phyloP scores from a whole-genome alignment of 1,140 invertebrate species.

The Euborellia annulipes region DNA sequence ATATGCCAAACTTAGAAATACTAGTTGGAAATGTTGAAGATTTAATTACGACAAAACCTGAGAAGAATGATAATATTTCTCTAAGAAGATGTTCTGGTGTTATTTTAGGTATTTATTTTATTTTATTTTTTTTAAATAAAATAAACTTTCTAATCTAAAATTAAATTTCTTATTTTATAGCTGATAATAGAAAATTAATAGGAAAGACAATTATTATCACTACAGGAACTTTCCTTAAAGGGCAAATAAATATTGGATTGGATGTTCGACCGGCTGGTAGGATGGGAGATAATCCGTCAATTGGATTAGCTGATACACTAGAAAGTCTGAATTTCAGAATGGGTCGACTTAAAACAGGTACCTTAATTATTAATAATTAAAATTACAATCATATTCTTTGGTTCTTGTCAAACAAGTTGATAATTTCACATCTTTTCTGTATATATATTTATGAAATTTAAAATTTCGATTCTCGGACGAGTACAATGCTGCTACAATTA shows the following conservation, averaged over 20 bases:
- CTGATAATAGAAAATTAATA: slow-evolving; percentile 40
- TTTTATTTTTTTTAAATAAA: neutral
- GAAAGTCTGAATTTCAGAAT: slow-evolving; percentile 53
- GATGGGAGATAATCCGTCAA: slow-evolving; percentile 65
- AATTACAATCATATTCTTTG: too few relatives aligned
- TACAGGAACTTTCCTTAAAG: slow-evolving; percentile 86
- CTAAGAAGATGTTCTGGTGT: slow-evolving; percentile 38
- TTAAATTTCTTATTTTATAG: slow-evolving; percentile 24
- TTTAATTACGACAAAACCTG: slow-evolving; percentile 41
- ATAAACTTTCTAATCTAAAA: slow-evolving; percentile 3
- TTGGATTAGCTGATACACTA: slow-evolving; percentile 68
- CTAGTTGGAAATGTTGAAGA: slow-evolving; percentile 68
- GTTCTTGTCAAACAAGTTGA: too few relatives aligned
- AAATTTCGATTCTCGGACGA: too few relatives aligned
- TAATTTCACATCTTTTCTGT: too few relatives aligned
- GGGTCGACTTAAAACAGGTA: slow-evolving; percentile 78
- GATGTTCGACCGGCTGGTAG: slow-evolving; percentile 66
- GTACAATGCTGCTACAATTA: too few relatives aligned
- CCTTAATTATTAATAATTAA: too few relatives aligned
- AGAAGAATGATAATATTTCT: slow-evolving; percentile 1
- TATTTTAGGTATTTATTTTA: slow-evolving; percentile 36
- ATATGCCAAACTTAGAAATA: slow-evolving; percentile 52
- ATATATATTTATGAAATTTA: too few relatives aligned
- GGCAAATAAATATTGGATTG: slow-evolving; percentile 74
- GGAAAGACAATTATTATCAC: slow-evolving; percentile 66